phyloP scores from a whole-genome alignment of 1,140 invertebrate genomes.

The Drosophila asahinai region DNA sequence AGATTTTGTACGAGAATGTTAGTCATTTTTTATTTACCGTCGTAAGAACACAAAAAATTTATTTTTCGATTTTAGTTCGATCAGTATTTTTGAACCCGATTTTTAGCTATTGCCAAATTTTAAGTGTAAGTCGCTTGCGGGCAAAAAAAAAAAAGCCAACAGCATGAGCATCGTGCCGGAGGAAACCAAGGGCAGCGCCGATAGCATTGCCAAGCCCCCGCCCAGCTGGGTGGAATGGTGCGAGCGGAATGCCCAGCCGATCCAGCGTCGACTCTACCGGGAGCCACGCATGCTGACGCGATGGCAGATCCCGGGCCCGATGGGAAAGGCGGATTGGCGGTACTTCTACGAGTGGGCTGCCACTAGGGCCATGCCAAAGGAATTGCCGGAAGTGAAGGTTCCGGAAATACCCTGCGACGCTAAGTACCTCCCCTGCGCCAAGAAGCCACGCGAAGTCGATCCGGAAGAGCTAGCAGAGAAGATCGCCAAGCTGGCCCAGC shows the following conservation, averaged over 20 bases:
- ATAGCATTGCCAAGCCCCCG: background rate
- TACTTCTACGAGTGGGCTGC: conserved; percentile 51
- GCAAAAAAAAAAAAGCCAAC: background rate
- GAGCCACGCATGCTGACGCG: conserved; percentile 10
- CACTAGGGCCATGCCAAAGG: conserved; percentile 34
- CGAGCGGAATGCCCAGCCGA: conserved; percentile 50
- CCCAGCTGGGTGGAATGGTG: conserved; percentile 64
- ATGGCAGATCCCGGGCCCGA: conserved; percentile 74
- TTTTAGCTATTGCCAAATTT: conserved; percentile 17
- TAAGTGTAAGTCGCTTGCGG: conserved; percentile 6
- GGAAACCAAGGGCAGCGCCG: background rate
- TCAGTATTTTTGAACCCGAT: background rate
- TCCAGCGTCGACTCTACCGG: background rate
- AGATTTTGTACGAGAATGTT: background rate
- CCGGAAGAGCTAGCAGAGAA: conserved; percentile 2
- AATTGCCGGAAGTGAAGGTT: background rate
- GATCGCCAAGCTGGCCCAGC: conserved; percentile 35
- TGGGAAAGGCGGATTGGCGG: conserved; percentile 63
- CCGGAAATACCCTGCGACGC: conserved; percentile 38
- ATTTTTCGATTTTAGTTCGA: conserved; percentile 3
- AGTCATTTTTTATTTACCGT: background rate
- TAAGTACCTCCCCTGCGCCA: conserved; percentile 50
- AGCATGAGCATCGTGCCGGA: conserved; percentile 5
- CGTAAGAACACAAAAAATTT: conserved; percentile 1
- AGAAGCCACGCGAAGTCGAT: conserved; percentile 7